Evolutionary conservation across 2,888 invertebrate genomes (phyloP).

Genomic region (Lasioglossum pauxillum): DNA sequence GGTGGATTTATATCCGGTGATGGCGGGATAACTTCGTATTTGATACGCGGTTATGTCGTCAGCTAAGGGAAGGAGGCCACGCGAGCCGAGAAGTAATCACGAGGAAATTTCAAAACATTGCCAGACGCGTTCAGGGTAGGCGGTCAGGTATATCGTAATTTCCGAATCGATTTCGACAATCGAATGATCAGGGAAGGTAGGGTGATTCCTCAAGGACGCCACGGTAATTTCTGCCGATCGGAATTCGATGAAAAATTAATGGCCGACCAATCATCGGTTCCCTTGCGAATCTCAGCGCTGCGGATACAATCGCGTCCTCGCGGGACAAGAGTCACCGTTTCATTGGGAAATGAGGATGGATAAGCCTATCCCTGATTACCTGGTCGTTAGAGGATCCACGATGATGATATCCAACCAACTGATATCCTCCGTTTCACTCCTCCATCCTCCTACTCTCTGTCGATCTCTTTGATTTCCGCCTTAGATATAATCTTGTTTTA

Average conservation of each 20-base stretch:
- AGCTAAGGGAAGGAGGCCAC: slow-evolving; percentile 23
- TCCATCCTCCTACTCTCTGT: neutral
- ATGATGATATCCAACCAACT: slow-evolving; percentile 55
- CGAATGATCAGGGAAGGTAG: slow-evolving; percentile 80
- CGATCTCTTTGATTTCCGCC: slow-evolving; percentile 38
- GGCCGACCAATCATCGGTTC: slow-evolving; percentile 39
- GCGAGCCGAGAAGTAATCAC: slow-evolving; percentile 65
- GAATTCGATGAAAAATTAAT: slow-evolving; percentile 81
- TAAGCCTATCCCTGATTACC: slow-evolving; percentile 71
- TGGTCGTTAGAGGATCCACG: slow-evolving; percentile 69
- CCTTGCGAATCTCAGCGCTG: slow-evolving; percentile 15
- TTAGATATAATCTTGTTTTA: slow-evolving; percentile 42
- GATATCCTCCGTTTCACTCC: slow-evolving; percentile 35
- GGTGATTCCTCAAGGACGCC: slow-evolving; percentile 25
- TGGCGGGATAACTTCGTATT: slow-evolving; percentile 41
- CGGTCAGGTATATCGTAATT: slow-evolving; percentile 73
- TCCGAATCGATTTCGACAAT: slow-evolving; percentile 83
- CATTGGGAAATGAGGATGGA: slow-evolving; percentile 77
- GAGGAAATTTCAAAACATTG: slow-evolving; percentile 78
- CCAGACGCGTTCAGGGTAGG: slow-evolving; percentile 59
- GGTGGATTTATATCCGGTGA: slow-evolving; percentile 42
- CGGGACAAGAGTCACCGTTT: slow-evolving; percentile 56
- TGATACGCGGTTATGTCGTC: slow-evolving; percentile 19
- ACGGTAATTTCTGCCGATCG: slow-evolving; percentile 61
- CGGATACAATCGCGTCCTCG: slow-evolving; percentile 23